Percentiles rank a stretch among this genome's conserved stretches.
Conservation (phyloP, 2,797 vertebrate species). For the Alcedo atthis region DNA sequence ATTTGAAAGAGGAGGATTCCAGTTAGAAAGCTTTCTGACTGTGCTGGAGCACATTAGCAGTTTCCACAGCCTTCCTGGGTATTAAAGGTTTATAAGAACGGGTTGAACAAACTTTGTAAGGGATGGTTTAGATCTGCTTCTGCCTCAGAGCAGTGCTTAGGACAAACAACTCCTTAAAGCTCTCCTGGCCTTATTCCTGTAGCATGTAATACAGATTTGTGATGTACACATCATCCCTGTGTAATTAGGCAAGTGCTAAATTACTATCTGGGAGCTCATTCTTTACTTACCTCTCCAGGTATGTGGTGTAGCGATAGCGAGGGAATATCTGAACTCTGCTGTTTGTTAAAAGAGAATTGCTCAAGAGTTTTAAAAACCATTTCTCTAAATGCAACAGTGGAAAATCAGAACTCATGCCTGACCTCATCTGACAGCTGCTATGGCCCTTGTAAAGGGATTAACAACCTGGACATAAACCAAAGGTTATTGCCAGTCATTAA, state of each 20-base stretch:
- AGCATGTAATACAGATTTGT: not conserved
- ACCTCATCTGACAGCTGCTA: slow-evolving; percentile 47
- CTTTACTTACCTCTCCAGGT: not conserved
- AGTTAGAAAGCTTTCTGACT: slow-evolving; percentile 21
- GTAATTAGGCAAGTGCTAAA: not conserved
- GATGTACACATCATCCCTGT: not conserved
- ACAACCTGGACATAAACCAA: slow-evolving; percentile 43
- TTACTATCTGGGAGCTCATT: not conserved
- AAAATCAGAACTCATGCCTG: slow-evolving; percentile 45
- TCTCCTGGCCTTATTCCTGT: not conserved
- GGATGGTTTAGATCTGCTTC: not conserved
- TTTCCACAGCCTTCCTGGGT: slow-evolving; percentile 10
- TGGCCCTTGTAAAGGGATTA: slow-evolving; percentile 57
- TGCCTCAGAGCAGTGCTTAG: not conserved
- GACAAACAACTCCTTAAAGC: slow-evolving; percentile 32
- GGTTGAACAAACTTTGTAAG: slow-evolving; percentile 16
- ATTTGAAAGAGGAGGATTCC: slow-evolving; percentile 33
- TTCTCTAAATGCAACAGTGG: slow-evolving; percentile 10
- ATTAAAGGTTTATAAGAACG: slow-evolving; percentile 12
- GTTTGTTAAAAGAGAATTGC: not conserved
- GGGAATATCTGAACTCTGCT: not conserved
- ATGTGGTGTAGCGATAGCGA: not conserved
- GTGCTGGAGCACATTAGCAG: not conserved
- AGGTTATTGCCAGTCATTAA: slow-evolving; percentile 51
- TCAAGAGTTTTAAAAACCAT: not conserved